phyloP scores from a whole-genome alignment of 2,888 invertebrate genomes.

The Sicus ferrugineus region DNA sequence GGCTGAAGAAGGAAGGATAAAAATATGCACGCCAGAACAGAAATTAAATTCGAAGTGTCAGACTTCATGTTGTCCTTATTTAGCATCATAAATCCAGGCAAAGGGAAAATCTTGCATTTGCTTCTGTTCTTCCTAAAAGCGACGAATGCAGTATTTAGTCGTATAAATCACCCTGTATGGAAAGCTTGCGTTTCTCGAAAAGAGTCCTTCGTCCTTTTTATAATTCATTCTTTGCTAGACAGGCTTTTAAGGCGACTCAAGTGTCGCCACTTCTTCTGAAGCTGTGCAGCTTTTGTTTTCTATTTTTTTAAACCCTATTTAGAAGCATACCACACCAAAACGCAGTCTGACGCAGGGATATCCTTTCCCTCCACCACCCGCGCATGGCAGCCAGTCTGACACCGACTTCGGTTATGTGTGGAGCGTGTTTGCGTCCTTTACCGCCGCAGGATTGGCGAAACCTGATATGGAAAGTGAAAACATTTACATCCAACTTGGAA shows the following conservation, averaged over 20 bases:
- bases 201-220: background rate
- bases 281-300: background rate
- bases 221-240: background rate
- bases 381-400: background rate
- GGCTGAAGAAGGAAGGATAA: background rate
- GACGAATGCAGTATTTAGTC: background rate
- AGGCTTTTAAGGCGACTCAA: background rate
- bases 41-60: background rate
- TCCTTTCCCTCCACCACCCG: background rate
- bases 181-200: background rate
- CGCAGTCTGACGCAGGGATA: background rate
- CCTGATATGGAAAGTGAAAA: conserved; percentile 20
- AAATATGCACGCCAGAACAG: background rate
- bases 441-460: background rate
- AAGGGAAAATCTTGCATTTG: background rate
- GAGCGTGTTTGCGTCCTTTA: background rate
- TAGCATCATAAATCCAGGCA: background rate
- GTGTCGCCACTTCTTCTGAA: background rate
- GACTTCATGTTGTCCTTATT: background rate
- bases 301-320: background rate
- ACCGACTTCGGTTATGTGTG: background rate
- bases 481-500: background rate
- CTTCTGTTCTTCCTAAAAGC: too few relatives aligned
- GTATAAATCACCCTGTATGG: conserved; percentile 6
- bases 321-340: background rate